These are phyloP conservation scores for Nycticorax nycticorax DNA, from an alignment of 2,113 vertebrate species.

Conservation along the genomic window DNA sequence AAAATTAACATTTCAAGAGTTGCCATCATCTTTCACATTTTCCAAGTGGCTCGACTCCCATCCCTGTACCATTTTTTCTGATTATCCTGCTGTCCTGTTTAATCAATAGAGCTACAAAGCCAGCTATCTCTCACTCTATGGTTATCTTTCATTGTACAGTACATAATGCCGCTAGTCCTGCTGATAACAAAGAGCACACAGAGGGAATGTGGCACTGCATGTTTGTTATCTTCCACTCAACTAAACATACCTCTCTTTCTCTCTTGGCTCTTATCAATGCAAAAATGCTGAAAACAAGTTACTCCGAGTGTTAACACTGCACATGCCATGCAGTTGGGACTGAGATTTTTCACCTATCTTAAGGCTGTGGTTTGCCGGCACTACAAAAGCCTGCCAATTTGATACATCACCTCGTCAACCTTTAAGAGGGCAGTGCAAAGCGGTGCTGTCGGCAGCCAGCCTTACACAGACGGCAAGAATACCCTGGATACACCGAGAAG, in stretches of 20 bases:
- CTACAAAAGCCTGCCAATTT: neutral
- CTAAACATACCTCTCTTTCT: conserved; percentile 56
- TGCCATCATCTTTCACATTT: conserved; percentile 30
- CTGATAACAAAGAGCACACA: conserved; percentile 67
- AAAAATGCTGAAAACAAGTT: conserved; percentile 47
- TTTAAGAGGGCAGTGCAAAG: neutral
- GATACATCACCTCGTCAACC: neutral
- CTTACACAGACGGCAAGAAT: neutral
- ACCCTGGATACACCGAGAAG: neutral
- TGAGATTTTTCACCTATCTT: neutral
- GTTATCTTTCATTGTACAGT: conserved; percentile 70
- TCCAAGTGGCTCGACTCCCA: conserved; percentile 3
- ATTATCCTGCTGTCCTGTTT: conserved; percentile 66
- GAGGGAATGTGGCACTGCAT: conserved; percentile 46
- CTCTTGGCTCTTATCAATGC: conserved; percentile 47
- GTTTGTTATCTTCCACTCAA: conserved; percentile 63
- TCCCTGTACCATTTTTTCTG: conserved; percentile 43
- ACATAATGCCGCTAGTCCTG: conserved; percentile 48
- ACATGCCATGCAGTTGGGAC: neutral
- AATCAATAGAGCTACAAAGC: conserved; percentile 67
- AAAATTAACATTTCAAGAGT: conserved; percentile 39
- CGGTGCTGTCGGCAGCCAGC: rapidly evolving
- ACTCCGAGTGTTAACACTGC: conserved; percentile 14
- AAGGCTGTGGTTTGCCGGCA: neutral
- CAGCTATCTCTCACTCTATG: conserved; percentile 56